Percentiles rank a stretch among this genome's conserved stretches.
Evolutionary conservation across 2,797 vertebrate species (phyloP).

Genomic region (Muscicapa striata): DNA sequence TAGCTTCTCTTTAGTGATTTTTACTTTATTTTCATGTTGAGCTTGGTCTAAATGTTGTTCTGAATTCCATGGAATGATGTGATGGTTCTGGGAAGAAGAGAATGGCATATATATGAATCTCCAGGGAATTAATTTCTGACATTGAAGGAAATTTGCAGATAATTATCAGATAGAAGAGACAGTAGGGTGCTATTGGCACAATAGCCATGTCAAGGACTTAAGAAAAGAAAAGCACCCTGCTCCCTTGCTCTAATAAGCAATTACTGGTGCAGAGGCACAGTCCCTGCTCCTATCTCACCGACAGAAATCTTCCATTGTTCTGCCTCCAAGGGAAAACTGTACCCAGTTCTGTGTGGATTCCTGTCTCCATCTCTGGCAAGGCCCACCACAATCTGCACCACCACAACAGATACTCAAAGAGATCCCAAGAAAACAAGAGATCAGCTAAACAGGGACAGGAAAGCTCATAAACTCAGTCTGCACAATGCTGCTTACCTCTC

Average conservation of each 20-base stretch:
- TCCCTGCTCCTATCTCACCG: accelerated
- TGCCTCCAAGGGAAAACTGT: not conserved
- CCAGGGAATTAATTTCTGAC: not conserved
- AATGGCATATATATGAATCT: not conserved
- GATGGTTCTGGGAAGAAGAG: not conserved
- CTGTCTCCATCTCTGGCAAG: not conserved
- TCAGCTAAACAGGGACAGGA: not conserved
- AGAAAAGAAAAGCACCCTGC: not conserved
- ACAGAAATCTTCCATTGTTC: not conserved
- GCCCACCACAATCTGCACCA: not conserved
- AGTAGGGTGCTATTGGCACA: not conserved
- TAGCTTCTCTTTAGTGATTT: not conserved
- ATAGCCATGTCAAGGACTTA: not conserved
- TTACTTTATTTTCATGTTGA: not conserved
- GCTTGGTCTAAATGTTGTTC: not conserved
- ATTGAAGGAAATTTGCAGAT: not conserved
- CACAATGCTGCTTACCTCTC: not conserved
- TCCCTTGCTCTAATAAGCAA: not conserved
- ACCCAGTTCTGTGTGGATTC: not conserved
- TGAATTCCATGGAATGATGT: not conserved
- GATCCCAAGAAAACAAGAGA: not conserved
- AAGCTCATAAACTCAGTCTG: not conserved
- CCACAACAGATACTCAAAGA: not conserved
- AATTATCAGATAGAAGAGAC: not conserved
- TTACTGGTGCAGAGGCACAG: not conserved